Conservation (phyloP, 1,140 invertebrate genomes). For the Pararge aegeria region DNA sequence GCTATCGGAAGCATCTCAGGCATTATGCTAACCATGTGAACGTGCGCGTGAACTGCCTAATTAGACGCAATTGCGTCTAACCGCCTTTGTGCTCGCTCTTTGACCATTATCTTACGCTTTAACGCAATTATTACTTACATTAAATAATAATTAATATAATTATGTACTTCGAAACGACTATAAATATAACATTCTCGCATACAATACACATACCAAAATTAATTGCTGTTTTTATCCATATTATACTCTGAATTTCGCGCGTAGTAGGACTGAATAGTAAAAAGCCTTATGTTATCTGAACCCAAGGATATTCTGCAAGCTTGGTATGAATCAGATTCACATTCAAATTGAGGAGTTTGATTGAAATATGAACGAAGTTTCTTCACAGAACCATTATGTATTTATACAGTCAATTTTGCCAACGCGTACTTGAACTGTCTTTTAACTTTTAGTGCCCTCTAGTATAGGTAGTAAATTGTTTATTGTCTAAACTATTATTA, state of each 20-base stretch:
- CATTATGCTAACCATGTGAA: constrained; percentile 70
- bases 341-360: no score
- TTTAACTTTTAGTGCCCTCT: no score
- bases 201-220: constrained; percentile 15
- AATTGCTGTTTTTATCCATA: constrained; percentile 17
- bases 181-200: constrained; percentile 18
- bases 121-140: constrained; percentile 44
- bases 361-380: no score
- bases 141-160: constrained; percentile 50
- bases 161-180: constrained; percentile 29
- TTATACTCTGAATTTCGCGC: no score
- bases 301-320: no score
- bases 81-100: constrained; percentile 49
- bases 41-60: constrained; percentile 46
- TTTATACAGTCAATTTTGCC: no score
- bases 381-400: no score
- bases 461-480: no score
- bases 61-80: constrained; percentile 56
- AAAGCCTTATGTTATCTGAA: neutral
- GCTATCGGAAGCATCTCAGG: constrained; percentile 51
- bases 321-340: no score
- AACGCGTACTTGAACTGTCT: no score
- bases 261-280: no score
- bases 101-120: constrained; percentile 42
- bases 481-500: no score